Base-by-base conservation (phyloP, 2,888 invertebrate genomes). In the Cordilura impudica region DNA sequence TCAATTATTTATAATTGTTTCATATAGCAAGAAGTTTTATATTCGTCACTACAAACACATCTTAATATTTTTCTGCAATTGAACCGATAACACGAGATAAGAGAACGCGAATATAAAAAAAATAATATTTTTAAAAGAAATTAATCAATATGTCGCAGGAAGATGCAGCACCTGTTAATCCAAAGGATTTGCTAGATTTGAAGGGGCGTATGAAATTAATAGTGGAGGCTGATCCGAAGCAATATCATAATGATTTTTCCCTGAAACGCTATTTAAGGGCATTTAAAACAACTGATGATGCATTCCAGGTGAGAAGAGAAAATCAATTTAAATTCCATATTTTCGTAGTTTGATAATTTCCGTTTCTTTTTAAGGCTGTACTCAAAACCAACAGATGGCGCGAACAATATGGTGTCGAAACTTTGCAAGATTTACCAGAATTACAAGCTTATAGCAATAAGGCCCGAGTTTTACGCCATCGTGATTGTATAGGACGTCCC, bases 311-410 rank as follows among this genome's bases (percentile, higher is more conserved):
- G 89, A 87, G 84, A 35, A 12, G 35, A 18, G n/a, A n/a, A n/a
- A n/a, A n/a, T n/a, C n/a, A n/a, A n/a, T n/a, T n/a, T n/a, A n/a
- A n/a, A n/a, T n/a, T n/a, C n/a, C n/a, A n/a, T n/a, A n/a, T n/a
- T n/a, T n/a, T n/a, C n/a, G n/a, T n/a, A 4, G 1, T 49, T 26
- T 51, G 65, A n/a, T 23, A 23, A 54, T 35, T 69, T 90, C 90
- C 35, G 49, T 56, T 65, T 91, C 90, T 19, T 26, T 0, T 39
- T 1, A 85, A 94, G 94, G 94, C 94, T 63, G 92, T 95, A 84
- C 88, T 95, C 77, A 95, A 95, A 91, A 95, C 95, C 54, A 95
- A 95, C 86, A 95, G 94, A 89, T 95, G 95, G 95, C 91, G 94
- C 80, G 91, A 91, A 60, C 94, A 95, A 82, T 95, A 94, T 90